Base-by-base conservation (phyloP, 2,888 invertebrate genomes). In the Argyresthia albistria region DNA sequence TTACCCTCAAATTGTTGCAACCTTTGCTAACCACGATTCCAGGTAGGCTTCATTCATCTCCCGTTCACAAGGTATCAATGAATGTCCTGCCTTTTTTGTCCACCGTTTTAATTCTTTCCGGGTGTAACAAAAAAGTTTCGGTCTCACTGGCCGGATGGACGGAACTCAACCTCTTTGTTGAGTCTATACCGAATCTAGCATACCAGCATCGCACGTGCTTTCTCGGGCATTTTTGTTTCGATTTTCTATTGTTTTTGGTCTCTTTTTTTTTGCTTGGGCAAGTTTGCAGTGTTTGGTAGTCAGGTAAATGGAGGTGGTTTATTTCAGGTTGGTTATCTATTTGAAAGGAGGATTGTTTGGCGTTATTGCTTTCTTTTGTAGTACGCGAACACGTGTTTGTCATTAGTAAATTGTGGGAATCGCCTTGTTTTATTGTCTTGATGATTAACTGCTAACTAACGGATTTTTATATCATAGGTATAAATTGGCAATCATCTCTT, bases 11-110 rank as follows among this genome's bases (percentile, higher is more conserved):
- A 36, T 48, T 48, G 37, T 15, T 36, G 36, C 48, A n/a, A n/a
- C 47, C 35, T 35, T 25, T 25, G 25, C 25, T 25, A 25, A 25
- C 25, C 25, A 25, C 6, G 25, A 25, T 25, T 35, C 61, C 82
- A 83, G 84, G 84, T 83, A 84, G 76, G 54, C 58, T 25, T 16
- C 50, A 42, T 50, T 50, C 50, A 50, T 25, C 10, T 25, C 16
- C 15, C 25, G 11, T n/a, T 8, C 50, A 49, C 36, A 36, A 46
- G 35, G 36, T 37, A 43, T 45, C 45, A 45, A 25, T 49, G 49
- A 49, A 45, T 51, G 51, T 12, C 35, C 51, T 35, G 8, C 43
- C 43, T 43, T 43, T 25, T 43, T 43, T 14, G n/a, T 25, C 8
- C 12, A 50, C 9, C 12, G 7, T 14, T 16, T 16, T 42, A 35